A percentile compares a stretch with the other conserved stretches of the same genome.
phyloP scores from a whole-genome alignment of 2,797 vertebrate species.

The Botia kubotai region DNA sequence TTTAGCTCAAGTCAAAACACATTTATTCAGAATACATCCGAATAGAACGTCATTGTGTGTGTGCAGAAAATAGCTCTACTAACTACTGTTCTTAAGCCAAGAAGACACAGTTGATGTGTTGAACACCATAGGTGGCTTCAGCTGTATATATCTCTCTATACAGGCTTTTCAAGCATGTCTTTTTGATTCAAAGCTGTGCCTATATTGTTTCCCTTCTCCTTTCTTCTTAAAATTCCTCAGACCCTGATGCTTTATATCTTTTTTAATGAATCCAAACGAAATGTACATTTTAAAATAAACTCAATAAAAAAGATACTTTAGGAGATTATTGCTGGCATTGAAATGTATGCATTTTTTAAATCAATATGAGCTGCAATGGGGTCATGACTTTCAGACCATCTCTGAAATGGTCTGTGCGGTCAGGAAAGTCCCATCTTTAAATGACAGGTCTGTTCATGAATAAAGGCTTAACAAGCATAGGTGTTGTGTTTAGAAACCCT shows the following conservation, averaged over 20 bases:
- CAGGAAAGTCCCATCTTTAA: not conserved
- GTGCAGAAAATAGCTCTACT: conserved; percentile 52
- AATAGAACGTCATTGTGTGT: conserved; percentile 56
- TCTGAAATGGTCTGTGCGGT: not conserved
- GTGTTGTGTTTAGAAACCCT: no score
- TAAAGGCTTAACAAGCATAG: no score
- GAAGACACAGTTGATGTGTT: conserved; percentile 71
- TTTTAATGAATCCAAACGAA: conserved; percentile 80
- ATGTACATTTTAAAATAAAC: conserved; percentile 82
- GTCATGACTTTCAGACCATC: not conserved
- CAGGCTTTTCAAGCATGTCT: conserved; percentile 72
- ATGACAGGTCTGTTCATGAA: not conserved
- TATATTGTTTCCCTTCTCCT: conserved; percentile 71
- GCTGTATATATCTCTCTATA: conserved; percentile 78
- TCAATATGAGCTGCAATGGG: not conserved
- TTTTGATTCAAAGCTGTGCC: conserved; percentile 72
- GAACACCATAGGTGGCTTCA: conserved; percentile 65
- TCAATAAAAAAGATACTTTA: conserved; percentile 76
- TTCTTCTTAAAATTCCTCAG: conserved; percentile 65
- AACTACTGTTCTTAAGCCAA: conserved; percentile 64
- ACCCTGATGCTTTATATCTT: conserved; percentile 76
- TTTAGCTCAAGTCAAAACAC: conserved; percentile 57
- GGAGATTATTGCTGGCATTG: conserved; percentile 10
- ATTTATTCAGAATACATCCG: conserved; percentile 42
- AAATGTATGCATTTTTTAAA: not conserved